Base-by-base conservation (phyloP, 2,113 vertebrate genomes). In the Phainopepla nitens region DNA sequence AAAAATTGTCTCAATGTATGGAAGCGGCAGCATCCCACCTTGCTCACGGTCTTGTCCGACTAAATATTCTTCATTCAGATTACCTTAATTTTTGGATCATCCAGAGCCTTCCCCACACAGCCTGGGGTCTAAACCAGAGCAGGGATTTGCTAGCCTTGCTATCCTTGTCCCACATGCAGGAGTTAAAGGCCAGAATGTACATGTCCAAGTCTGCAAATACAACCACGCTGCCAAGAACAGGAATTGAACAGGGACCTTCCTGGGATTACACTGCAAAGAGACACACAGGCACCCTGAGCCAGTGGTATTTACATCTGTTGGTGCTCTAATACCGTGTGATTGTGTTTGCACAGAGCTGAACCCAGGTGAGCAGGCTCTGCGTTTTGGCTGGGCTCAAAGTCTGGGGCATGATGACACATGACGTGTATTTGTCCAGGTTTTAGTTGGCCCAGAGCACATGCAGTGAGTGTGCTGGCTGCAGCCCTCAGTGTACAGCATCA, bases 391-490 rank as follows among this genome's bases (percentile, higher is more conserved):
- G 20, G 31, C 64, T 87, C 2, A 3, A 7, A 81, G 39, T 11
- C 62, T 75, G 0, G 1, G 53, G 19, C 10, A 3, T 5, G 28
- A 21, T 64, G 70, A 27, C 36, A 75, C 23, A 33, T 1, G 31
- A 35, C 0, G 0, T 18, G 33, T 60, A 5, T 93, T 90, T 93
- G 29, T 25, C 36, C 25, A 90, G 75, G 75, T 88, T 85, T 82
- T 57, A 85, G 50, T 3, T 44, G 16, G 36, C 31, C 53, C 3
- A 0, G 49, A 65, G 11, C 14, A 35, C 8, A 15, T 0, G 3
- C 45, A 65, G 36, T 0, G 0, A 56, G 3, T 56, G 10, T 3
- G 1, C 10, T 60, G 72, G 18, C 22, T 5, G 4, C n/a, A 79
- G n/a, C 53, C 41, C 20, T 57, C 31, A 5, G 24, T 2, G 0